A percentile compares a stretch with the other conserved stretches of the same genome.
These are phyloP conservation scores for Chesias legatella DNA, from an alignment of 2,888 invertebrate genomes.

Conservation along the genomic window DNA sequence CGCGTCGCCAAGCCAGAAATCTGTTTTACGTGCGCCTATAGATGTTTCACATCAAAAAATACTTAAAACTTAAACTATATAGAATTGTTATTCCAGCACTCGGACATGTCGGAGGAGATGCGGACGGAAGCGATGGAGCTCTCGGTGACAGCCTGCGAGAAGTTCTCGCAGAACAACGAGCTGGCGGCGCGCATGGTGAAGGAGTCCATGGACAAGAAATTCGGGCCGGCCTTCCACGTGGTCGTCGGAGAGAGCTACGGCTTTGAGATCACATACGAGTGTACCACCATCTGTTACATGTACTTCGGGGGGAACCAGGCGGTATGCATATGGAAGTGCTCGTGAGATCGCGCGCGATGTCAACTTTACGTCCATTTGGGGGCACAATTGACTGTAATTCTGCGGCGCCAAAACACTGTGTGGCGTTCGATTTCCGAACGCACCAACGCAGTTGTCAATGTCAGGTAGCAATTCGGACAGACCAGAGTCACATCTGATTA, in stretches of 20 bases:
- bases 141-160: conserved; percentile 96
- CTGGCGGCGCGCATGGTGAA: conserved; percentile 96
- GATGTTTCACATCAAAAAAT: too few species aligned
- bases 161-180: conserved; percentile 92
- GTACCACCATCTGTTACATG: conserved; percentile 91
- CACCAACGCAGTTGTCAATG: too few species aligned
- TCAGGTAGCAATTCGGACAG: too few species aligned
- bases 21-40: too few species aligned
- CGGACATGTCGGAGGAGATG: conserved; percentile 97
- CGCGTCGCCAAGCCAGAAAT: too few species aligned
- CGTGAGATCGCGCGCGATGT: conserved; percentile 56
- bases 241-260: conserved; percentile 97
- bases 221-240: conserved; percentile 96
- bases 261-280: conserved; percentile 95
- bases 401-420: too few species aligned
- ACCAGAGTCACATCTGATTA: too few species aligned
- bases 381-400: too few species aligned
- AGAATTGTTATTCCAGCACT: conserved; percentile 82
- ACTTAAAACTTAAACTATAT: too few species aligned
- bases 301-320: conserved; percentile 96
- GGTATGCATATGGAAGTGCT: conserved; percentile 94
- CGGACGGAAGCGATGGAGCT: conserved; percentile 93
- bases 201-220: conserved; percentile 97
- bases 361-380: too few species aligned
- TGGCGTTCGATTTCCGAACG: too few species aligned